A percentile compares a stretch with the other conserved stretches of the same genome.
These are phyloP conservation scores for Spilarctia lutea DNA, from an alignment of 2,888 invertebrate genomes.

Conservation along the genomic window DNA sequence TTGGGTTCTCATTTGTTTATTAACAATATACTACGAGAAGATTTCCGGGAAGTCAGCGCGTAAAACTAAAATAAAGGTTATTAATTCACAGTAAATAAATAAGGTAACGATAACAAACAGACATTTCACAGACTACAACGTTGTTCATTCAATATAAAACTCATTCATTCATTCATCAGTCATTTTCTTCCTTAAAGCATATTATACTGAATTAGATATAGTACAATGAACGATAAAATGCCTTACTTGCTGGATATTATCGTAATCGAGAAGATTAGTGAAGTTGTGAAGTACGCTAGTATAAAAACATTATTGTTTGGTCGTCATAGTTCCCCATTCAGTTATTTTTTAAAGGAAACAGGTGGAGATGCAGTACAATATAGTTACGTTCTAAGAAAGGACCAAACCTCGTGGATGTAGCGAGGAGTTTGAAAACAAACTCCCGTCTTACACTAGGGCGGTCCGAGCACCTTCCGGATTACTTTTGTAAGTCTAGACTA, in stretches of 20 bases:
- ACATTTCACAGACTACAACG: not conserved
- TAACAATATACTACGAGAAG: not conserved
- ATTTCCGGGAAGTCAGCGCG: not conserved
- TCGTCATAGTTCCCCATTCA: not conserved
- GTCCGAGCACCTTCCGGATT: not conserved
- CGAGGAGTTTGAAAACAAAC: not conserved
- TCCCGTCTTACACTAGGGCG: not conserved
- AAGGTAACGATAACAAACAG: not conserved
- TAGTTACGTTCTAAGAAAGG: too few relatives aligned
- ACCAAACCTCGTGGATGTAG: too few relatives aligned
- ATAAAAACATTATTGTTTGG: conserved; percentile 7
- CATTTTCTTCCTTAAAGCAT: conserved; percentile 8
- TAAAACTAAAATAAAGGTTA: not conserved
- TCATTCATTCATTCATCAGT: conserved; percentile 1
- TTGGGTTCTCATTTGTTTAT: not conserved
- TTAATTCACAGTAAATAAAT: not conserved
- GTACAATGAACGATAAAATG: conserved; percentile 15
- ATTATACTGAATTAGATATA: too few relatives aligned
- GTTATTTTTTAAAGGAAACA: not conserved
- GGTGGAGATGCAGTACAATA: not conserved
- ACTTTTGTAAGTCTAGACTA: too few relatives aligned
- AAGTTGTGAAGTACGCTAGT: conserved; percentile 17
- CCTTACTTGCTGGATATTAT: conserved; percentile 12
- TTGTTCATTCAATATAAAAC: not conserved
- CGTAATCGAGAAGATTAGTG: conserved; percentile 26